Percentiles rank a stretch among this genome's conserved stretches.
Evolutionary conservation across 2,888 invertebrate species (phyloP).

Genomic region (Encarsia formosa): DNA sequence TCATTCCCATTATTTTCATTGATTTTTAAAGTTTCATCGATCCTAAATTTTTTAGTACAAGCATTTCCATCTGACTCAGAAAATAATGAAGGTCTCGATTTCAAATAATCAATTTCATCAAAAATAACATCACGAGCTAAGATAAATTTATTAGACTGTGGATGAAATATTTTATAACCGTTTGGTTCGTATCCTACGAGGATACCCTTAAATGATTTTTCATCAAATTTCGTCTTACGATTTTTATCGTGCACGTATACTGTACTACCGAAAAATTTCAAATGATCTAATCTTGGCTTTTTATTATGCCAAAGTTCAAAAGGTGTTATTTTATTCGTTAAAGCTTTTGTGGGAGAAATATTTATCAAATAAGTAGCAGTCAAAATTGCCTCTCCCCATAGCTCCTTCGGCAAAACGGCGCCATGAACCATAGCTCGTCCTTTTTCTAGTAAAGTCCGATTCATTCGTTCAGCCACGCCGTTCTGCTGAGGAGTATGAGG

Average conservation of each 20-base stretch:
- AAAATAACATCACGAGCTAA: slow-evolving; percentile 42
- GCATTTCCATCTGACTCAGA: no score
- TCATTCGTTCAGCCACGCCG: slow-evolving; percentile 19
- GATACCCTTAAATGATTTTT: slow-evolving; percentile 43
- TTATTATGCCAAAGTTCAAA: background rate
- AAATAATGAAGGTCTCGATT: no score
- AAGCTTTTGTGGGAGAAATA: background rate
- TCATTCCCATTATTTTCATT: no score
- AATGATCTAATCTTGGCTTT: background rate
- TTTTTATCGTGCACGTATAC: slow-evolving; percentile 32
- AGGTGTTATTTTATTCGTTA: slow-evolving; percentile 9
- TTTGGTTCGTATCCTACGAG: slow-evolving; percentile 39
- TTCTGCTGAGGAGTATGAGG: slow-evolving; percentile 21
- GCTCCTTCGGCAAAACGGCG: background rate
- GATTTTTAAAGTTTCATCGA: no score
- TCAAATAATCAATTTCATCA: no score
- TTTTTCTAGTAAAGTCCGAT: slow-evolving; percentile 20
- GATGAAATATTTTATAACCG: slow-evolving; percentile 41
- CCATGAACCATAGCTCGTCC: slow-evolving; percentile 17
- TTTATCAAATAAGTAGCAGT: background rate
- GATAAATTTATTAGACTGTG: slow-evolving; percentile 35
- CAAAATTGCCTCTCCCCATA: slow-evolving; percentile 11
- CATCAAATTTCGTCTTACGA: slow-evolving; percentile 38
- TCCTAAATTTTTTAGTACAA: no score
- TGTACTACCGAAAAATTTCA: background rate